Evolutionary conservation across 2,797 vertebrate genomes (phyloP), one percentile per base, ranked within the genome.

Genomic region (Acanthis flammea): DNA sequence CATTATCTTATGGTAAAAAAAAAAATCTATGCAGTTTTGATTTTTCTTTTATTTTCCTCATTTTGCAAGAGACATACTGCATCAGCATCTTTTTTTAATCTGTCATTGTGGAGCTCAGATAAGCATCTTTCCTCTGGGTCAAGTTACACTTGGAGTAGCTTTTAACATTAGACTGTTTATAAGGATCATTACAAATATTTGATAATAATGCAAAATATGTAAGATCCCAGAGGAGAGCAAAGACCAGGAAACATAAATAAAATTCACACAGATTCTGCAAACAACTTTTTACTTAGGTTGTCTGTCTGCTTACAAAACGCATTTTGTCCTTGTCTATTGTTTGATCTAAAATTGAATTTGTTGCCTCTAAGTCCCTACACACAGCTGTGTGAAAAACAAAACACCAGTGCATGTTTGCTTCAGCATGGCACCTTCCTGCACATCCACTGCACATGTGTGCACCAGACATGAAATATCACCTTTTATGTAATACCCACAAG

Each of bases 201-300:
- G 96, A 96, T 97, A 97, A 96, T 96, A 87, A 96, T 66, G 93
- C 90, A 95, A 97, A 97, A 96, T 96, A 97, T 96, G 97, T 88
- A 81, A 68, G 78, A 92, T 90, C 94, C 88, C 83, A 83, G 78
- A 95, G 95, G 97, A 95, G 92, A 47, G 68, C 72, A 51, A 62
- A 85, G 90, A 60, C 83, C 66, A 44, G 88, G 63, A 83, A 76
- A 85, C 37, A 6, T 71, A 93, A 95, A 91, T 92, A 92, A 92
- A 92, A 94, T 95, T 90, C 85, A 80, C 88, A 90, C 72, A 51
- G 73, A 72, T 92, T 53, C 86, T 89, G 76, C 53, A 67, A 41
- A 81, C 48, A 57, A 60, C 90, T 92, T 92, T 33, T 16, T 82
- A 31, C 57, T 95, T 57, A 67, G 27, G 27, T 83, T 93, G n/a